Evolutionary conservation across 2,888 invertebrate species (phyloP).

Genomic region (Tipula confusa): DNA sequence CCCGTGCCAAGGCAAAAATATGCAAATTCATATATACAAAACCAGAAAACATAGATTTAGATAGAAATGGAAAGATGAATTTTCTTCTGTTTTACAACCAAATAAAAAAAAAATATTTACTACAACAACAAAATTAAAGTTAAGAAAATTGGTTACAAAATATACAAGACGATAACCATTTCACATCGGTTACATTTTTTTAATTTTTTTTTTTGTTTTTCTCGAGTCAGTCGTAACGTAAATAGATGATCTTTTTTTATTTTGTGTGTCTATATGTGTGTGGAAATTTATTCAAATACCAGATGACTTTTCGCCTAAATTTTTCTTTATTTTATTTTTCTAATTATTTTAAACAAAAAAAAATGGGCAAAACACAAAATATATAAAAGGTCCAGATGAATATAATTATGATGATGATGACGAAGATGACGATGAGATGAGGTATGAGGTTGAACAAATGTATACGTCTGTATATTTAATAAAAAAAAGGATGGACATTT

Average conservation of each 20-base stretch:
- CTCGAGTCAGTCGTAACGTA: not conserved
- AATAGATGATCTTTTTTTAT: not conserved
- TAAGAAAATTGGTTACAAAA: not conserved
- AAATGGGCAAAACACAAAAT: not conserved
- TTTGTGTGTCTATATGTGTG: not conserved
- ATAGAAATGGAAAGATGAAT: not conserved
- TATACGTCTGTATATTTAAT: no score
- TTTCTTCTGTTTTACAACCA: not conserved
- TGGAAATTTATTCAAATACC: not conserved
- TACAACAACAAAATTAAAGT: not conserved
- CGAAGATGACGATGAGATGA: not conserved
- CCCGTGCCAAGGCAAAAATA: not conserved
- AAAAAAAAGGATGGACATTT: not conserved
- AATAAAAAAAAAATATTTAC: not conserved
- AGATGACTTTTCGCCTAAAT: not conserved
- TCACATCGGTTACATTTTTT: constrained; percentile 9
- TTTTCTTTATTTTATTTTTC: not conserved
- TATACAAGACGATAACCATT: not conserved
- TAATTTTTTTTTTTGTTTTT: no score
- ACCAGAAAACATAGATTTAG: not conserved
- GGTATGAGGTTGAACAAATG: not conserved
- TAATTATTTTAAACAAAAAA: not conserved
- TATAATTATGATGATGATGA: not conserved
- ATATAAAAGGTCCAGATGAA: not conserved
- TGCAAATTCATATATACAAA: not conserved